Conservation (phyloP, 2,888 invertebrate species). For the Leptopilina myrica region DNA sequence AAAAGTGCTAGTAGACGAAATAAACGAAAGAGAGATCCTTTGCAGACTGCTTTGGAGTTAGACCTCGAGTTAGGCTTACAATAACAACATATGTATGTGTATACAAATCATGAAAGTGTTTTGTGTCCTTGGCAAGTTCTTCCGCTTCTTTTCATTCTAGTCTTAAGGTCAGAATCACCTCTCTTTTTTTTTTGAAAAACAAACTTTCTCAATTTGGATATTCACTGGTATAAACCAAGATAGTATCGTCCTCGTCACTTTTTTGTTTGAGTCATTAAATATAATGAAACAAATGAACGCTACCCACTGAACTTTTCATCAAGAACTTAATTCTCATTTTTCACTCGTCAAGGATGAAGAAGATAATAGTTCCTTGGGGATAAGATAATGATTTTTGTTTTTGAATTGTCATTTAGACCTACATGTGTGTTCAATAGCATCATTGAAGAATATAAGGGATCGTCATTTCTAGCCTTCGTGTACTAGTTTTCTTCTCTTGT, state of each 20-base stretch:
- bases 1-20: slow-evolving; percentile 14
- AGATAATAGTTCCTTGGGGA: not conserved
- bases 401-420: not conserved
- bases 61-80: too few species aligned
- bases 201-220: slow-evolving; percentile 39
- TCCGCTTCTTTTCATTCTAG: slow-evolving; percentile 23
- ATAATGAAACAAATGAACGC: slow-evolving; percentile 21
- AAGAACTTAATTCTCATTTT: slow-evolving; percentile 16
- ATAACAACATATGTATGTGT: too few species aligned
- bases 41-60: slow-evolving; percentile 13
- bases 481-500: too few species aligned
- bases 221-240: not conserved
- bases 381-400: not conserved
- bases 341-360: slow-evolving; percentile 2
- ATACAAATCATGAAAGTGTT: not conserved
- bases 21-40: slow-evolving; percentile 18
- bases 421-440: too few species aligned
- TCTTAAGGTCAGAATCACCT: slow-evolving; percentile 17
- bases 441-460: too few species aligned
- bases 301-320: slow-evolving; percentile 13
- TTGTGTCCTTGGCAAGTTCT: slow-evolving; percentile 23
- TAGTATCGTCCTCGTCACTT: not conserved
- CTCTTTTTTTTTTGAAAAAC: slow-evolving; percentile 12
- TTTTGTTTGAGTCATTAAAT: slow-evolving; percentile 10
- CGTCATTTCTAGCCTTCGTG: too few species aligned